These are phyloP conservation scores for Marcusenius ussheri DNA, from an alignment of 2,113 vertebrate species.

Conservation along the genomic window DNA sequence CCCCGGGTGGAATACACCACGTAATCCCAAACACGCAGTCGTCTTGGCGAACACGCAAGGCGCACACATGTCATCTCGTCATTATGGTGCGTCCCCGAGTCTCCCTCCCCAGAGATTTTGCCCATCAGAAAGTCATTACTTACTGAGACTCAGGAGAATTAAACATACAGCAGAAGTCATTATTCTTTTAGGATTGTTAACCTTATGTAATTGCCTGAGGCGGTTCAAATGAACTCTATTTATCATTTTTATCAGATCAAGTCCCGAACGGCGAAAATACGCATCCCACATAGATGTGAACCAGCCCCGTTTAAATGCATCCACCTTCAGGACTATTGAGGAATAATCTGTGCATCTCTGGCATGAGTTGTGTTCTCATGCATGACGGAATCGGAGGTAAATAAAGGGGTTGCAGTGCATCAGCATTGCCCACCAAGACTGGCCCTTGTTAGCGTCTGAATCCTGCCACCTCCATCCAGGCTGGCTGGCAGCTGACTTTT, in stretches of 20 bases:
- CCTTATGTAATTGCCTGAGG: conserved; percentile 3
- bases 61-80: neutral
- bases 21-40: neutral
- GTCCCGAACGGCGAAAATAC: neutral
- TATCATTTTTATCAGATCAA: neutral
- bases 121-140: neutral
- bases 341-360: neutral
- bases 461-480: neutral
- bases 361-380: neutral
- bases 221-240: neutral
- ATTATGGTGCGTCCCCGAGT: neutral
- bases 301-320: neutral
- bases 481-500: neutral
- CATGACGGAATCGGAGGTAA: neutral
- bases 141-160: neutral
- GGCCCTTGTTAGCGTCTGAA: neutral
- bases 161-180: neutral
- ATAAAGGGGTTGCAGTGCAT: neutral
- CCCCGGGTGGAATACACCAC: neutral
- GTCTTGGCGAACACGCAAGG: neutral
- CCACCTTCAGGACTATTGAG: neutral
- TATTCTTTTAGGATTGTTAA: conserved; percentile 3
- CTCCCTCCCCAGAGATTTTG: neutral
- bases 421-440: neutral
- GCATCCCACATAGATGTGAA: neutral